Conservation (phyloP, 2,797 vertebrate genomes). For the Toxotes lorentzi region DNA sequence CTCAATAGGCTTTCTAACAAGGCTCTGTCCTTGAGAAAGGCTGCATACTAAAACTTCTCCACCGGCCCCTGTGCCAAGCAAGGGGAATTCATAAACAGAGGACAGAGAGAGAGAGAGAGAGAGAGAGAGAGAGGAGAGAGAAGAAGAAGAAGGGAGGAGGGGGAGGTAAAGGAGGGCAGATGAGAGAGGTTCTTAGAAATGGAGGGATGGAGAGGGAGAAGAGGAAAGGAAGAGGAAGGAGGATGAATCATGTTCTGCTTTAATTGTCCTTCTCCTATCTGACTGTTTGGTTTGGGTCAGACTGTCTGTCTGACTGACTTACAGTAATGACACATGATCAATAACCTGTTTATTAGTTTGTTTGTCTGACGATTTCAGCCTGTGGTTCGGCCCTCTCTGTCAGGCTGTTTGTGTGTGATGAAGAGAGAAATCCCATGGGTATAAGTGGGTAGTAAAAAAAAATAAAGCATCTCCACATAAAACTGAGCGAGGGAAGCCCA, state of each 20-base stretch:
- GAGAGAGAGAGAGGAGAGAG: slow-evolving; percentile 4
- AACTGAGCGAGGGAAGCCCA: slow-evolving; percentile 44
- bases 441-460: slow-evolving; percentile 44
- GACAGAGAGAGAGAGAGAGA: slow-evolving; percentile 65
- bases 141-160: slow-evolving; percentile 27
- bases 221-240: slow-evolving; percentile 38
- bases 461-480: slow-evolving; percentile 57
- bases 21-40: slow-evolving; percentile 88
- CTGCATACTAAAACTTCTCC: slow-evolving; percentile 88
- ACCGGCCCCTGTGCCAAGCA: slow-evolving; percentile 74
- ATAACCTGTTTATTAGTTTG: slow-evolving; percentile 72
- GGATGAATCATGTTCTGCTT: slow-evolving; percentile 71
- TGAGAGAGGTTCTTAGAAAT: slow-evolving; percentile 66
- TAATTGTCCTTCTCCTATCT: slow-evolving; percentile 76
- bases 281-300: slow-evolving; percentile 69
- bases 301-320: slow-evolving; percentile 66
- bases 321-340: slow-evolving; percentile 73
- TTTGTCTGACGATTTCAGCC: slow-evolving; percentile 59
- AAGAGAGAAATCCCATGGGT: slow-evolving; percentile 41
- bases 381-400: not conserved
- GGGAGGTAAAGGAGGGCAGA: slow-evolving; percentile 63
- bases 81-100: slow-evolving; percentile 89
- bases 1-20: slow-evolving; percentile 85
- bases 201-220: slow-evolving; percentile 20
- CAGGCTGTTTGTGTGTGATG: slow-evolving; percentile 27